Evolutionary conservation across 2,797 vertebrate genomes (phyloP).

Genomic region (Urosaurus nigricauda): DNA sequence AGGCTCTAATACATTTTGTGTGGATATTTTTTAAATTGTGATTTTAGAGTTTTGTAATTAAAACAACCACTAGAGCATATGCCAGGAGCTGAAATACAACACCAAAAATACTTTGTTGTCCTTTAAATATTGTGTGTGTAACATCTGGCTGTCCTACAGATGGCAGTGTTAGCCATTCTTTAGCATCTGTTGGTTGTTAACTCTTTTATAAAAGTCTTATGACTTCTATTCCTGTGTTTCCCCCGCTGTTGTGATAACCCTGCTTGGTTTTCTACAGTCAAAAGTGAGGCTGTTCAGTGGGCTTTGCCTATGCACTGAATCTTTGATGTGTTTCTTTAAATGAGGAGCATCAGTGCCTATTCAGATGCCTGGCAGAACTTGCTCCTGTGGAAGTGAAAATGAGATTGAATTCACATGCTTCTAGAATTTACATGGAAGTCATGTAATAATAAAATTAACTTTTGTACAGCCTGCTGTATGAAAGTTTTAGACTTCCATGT

Average conservation of each 20-base stretch:
- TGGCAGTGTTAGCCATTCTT: slow-evolving; percentile 75
- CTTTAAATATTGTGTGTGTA: slow-evolving; percentile 15
- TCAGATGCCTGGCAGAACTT: not conserved
- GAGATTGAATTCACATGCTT: too few species aligned
- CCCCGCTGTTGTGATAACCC: not conserved
- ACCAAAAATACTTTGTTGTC: slow-evolving; percentile 24
- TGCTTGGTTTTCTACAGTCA: not conserved
- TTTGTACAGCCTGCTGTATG: not conserved
- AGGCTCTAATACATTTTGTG: slow-evolving; percentile 74
- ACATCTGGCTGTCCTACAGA: slow-evolving; percentile 67
- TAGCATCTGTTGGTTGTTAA: not conserved
- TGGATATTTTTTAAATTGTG: slow-evolving; percentile 70
- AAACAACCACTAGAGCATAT: slow-evolving; percentile 62
- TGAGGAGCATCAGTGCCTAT: not conserved
- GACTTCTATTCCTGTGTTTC: not conserved
- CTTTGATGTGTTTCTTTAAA: not conserved
- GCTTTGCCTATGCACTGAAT: not conserved
- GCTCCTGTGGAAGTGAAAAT: too few species aligned
- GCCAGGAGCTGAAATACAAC: slow-evolving; percentile 61
- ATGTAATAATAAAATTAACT: too few species aligned
- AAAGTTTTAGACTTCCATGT: not conserved
- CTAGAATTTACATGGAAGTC: too few species aligned
- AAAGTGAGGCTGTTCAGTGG: too few species aligned
- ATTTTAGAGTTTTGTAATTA: slow-evolving; percentile 69
- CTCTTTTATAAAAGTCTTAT: not conserved